Conservation (phyloP, 1,140 invertebrate species). For the Drosophila watanabei region DNA sequence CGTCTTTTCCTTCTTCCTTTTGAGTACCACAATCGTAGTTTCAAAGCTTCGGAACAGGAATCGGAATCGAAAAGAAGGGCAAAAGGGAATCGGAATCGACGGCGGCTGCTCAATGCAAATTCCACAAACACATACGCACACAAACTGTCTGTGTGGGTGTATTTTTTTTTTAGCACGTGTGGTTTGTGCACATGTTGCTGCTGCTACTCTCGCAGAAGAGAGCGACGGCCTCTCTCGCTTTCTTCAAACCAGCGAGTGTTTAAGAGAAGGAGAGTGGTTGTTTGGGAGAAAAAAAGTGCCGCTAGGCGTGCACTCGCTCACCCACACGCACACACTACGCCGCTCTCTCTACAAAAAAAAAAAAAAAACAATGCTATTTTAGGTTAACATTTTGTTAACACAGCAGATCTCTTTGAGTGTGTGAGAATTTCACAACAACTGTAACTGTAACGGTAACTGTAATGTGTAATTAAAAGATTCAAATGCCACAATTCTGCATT, state of each 20-base stretch:
- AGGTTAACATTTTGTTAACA: slow-evolving; percentile 72
- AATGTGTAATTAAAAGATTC: slow-evolving; percentile 32
- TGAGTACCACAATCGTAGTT: background rate
- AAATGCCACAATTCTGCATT: slow-evolving; percentile 32
- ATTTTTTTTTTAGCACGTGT: slow-evolving; percentile 84
- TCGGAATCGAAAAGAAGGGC: slow-evolving; percentile 39
- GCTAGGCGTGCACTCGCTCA: slow-evolving; percentile 69
- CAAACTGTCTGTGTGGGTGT: slow-evolving; percentile 48
- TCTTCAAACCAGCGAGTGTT: slow-evolving; percentile 39
- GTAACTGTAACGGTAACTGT: slow-evolving; percentile 16
- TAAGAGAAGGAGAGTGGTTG: slow-evolving; percentile 52
- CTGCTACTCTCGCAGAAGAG: slow-evolving; percentile 45
- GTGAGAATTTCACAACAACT: slow-evolving; percentile 47
- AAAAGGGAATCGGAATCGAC: slow-evolving; percentile 46
- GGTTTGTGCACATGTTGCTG: slow-evolving; percentile 85
- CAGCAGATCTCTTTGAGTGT: slow-evolving; percentile 36
- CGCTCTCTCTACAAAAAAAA: slow-evolving; percentile 37
- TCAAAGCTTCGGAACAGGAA: slow-evolving; percentile 49
- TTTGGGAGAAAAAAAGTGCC: slow-evolving; percentile 77
- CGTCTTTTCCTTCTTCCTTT: background rate
- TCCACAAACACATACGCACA: slow-evolving; percentile 56
- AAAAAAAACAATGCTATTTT: slow-evolving; percentile 71
- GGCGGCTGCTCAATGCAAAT: slow-evolving; percentile 78
- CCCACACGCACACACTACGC: slow-evolving; percentile 25
- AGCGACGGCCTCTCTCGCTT: slow-evolving; percentile 17